Conservation (phyloP, 2,888 invertebrate genomes). For the Nemotelus nigrinus region DNA sequence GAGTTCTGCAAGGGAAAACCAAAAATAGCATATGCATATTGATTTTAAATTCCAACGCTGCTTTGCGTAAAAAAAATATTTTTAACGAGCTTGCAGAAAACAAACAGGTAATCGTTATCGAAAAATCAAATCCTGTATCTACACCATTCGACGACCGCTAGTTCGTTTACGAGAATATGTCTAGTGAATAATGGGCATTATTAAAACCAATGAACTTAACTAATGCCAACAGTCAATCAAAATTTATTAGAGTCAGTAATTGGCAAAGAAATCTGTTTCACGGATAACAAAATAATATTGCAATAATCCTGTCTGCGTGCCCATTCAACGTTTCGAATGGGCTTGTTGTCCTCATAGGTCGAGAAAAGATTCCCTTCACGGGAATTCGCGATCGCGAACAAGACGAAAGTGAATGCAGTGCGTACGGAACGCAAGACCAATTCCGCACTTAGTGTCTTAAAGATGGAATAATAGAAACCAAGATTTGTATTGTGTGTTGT, state of each 20-base stretch:
- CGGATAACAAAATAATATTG: slow-evolving; percentile 39
- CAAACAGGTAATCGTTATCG: neutral
- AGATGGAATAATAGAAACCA: slow-evolving; percentile 25
- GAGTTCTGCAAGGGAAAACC: too few species aligned
- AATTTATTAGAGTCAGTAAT: slow-evolving; percentile 42
- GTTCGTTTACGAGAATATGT: neutral
- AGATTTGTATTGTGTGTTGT: neutral
- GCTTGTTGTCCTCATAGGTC: neutral
- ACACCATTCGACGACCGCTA: too few species aligned
- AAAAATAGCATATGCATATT: neutral
- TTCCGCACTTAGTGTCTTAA: slow-evolving; percentile 28
- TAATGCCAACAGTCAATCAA: slow-evolving; percentile 39
- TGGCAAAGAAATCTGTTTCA: slow-evolving; percentile 42
- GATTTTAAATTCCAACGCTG: neutral
- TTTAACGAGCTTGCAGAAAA: neutral
- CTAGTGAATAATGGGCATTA: slow-evolving; percentile 35
- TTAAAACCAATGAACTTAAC: slow-evolving; percentile 42
- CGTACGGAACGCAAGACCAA: slow-evolving; percentile 16
- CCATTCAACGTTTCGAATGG: neutral
- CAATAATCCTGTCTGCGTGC: slow-evolving; percentile 16
- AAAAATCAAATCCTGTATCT: neutral
- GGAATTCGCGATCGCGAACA: slow-evolving; percentile 4
- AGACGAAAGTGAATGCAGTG: slow-evolving; percentile 33
- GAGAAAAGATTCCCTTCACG: neutral
- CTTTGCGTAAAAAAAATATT: neutral